Evolutionary conservation across 1,140 invertebrate genomes (phyloP), one percentile per base, ranked within the genome.

Genomic region (Brachionus sp.): DNA sequence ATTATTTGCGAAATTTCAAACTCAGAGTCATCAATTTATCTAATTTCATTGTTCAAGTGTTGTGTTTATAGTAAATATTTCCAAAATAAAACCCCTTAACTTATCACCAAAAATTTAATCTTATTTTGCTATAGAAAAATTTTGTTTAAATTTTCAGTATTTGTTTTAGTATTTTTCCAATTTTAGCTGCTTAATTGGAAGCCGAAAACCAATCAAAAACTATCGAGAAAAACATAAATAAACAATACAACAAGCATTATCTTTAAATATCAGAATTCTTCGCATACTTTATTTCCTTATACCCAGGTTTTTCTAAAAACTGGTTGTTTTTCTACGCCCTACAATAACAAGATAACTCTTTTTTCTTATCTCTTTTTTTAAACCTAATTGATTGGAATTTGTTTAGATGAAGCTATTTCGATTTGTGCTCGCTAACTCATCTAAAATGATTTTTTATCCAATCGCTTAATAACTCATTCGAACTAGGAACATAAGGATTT

Each of bases 331-430:
- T 66, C n/a, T 37, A 66, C 50, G n/a, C 50, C 50, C 19, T 19
- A 57, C n/a, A 66, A 66, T 66, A 66, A 66, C 25, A 66, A 66
- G 64, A 66, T 66, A 66, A 66, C 64, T 66, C 50, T 19, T 23
- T 57, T 5, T 57, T 57, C 6, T 66, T 66, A 66, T 66, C 64
- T 73, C 29, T 73, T 44, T 35, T 23, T 39, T 39, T 39, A 73
- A 73, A 33, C 16, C 9, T 39, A 73, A 39, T 75, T 75, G 16
- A 75, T 46, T 46, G 70, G 66, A 70, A 70, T 70, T 70, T 70
- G 7, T 75, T 75, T 75, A 75, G 70, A 75, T 75, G 70, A 75
- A 75, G 44, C 16, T 75, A 35, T 73, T 73, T 73, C 68, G 37
- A 73, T 73, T 73, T 23, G 33, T 46, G 13, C 23, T 46, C 19